Evolutionary conservation across 2,113 vertebrate species (phyloP).

Genomic region (Mugil cephalus): DNA sequence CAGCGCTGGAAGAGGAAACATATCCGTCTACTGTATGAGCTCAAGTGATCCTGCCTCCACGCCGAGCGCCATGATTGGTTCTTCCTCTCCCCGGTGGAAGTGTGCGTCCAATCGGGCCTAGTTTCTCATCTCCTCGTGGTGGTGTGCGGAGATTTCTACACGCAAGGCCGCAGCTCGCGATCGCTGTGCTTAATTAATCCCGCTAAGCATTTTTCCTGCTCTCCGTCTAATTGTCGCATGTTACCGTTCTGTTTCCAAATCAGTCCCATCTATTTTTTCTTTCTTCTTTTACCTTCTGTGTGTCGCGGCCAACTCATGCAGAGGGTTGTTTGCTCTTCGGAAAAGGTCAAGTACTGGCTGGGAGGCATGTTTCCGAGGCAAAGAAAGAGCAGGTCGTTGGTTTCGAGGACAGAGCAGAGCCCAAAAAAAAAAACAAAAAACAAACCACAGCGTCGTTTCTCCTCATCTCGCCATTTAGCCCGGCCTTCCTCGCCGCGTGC

Average conservation of each 20-base stretch:
- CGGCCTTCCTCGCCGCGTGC: constrained; percentile 3
- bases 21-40: constrained; percentile 46
- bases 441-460: background rate
- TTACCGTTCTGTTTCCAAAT: constrained; percentile 36
- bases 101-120: constrained; percentile 28
- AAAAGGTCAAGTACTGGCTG: constrained; percentile 59
- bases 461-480: constrained; percentile 47
- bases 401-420: constrained; percentile 35
- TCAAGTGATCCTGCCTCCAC: constrained; percentile 44
- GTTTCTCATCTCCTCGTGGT: constrained; percentile 31
- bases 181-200: constrained; percentile 57
- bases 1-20: constrained; percentile 60
- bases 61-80: constrained; percentile 45
- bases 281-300: background rate
- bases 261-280: background rate
- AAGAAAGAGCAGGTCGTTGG: constrained; percentile 43
- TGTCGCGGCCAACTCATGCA: constrained; percentile 16
- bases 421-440: too few relatives aligned
- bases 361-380: constrained; percentile 38
- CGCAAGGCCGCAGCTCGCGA: constrained; percentile 21
- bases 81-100: constrained; percentile 27
- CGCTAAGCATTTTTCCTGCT: constrained; percentile 45
- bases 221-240: constrained; percentile 37
- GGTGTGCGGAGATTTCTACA: constrained; percentile 25
- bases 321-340: constrained; percentile 48